These are phyloP conservation scores for Heliconius ismenius DNA, from an alignment of 2,888 invertebrate genomes.

Conservation along the genomic window DNA sequence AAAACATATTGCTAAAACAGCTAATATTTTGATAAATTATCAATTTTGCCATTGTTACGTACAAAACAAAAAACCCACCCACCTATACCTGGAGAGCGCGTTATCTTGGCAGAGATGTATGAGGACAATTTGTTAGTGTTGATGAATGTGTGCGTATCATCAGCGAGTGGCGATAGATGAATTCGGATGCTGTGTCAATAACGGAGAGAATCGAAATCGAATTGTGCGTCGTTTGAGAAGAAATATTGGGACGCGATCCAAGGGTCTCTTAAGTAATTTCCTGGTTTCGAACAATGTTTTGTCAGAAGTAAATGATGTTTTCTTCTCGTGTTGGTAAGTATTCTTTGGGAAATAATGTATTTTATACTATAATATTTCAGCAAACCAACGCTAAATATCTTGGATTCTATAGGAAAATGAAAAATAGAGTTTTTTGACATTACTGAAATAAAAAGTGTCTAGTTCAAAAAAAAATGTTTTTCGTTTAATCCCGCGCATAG, in stretches of 20 bases:
- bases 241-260: constrained; percentile 15
- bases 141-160: constrained; percentile 59
- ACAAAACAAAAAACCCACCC: constrained; percentile 74
- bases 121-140: constrained; percentile 72
- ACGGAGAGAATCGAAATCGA: constrained; percentile 25
- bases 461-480: not conserved
- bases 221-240: constrained; percentile 21
- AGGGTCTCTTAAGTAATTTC: constrained; percentile 15
- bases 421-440: too few relatives aligned
- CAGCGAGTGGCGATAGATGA: constrained; percentile 38
- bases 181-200: constrained; percentile 34
- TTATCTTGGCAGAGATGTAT: constrained; percentile 79
- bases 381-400: too few relatives aligned
- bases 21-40: constrained; percentile 69
- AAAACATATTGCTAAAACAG: constrained; percentile 44
- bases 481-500: not conserved
- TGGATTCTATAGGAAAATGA: too few relatives aligned
- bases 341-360: not conserved
- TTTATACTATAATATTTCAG: not conserved
- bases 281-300: not conserved
- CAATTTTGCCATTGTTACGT: constrained; percentile 76
- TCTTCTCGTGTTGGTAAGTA: not conserved
- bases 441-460: too few relatives aligned
- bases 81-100: constrained; percentile 70
- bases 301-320: constrained; percentile 4